Evolutionary conservation across 30 jellyfish, hydroid and myxozoan species (phyloP), one percentile per base, ranked within the genome.

Genomic region (Turritopsis rubra): DNA sequence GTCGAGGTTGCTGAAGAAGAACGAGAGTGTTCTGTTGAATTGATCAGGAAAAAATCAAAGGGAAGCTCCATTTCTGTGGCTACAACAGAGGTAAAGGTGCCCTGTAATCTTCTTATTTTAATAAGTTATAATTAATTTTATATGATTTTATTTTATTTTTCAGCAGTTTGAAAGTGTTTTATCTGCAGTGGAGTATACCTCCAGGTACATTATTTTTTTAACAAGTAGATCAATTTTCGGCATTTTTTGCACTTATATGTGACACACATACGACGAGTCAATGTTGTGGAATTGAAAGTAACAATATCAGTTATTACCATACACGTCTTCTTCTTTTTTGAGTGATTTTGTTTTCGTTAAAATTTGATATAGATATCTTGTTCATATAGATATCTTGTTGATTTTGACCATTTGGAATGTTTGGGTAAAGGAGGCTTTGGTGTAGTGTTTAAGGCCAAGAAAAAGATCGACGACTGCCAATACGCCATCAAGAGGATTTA

Each of bases 391-490:
- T 95, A 95, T 79, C 41, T 76, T 52, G 70, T 53, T 5, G 99
- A 95, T 41, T 95, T 95, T 73, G 92, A 89, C 52, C 99, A 95
- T 77, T 29, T 90, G 20, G 91, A 90, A 66, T 86, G 94, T 80
- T 76, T 95, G 79, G 99, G 97, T 16, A 90, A 90, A 81, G 99
- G 99, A 26, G 99, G 99, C 60, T 95, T 90, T 82, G 99, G 99
- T 1, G 97, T 87, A 41, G 99, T 95, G 23, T 95, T 89, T 83
- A 86, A 86, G 53, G 99, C 99, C 19, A 86, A 81, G 66, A 90
- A 90, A 29, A 90, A 84, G 71, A 85, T 95, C 26, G 99, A 95
- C 74, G 97, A 91, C 23, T 90, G 98, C 84, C 96, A 90, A 68
- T 95, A 95, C 83, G 99, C 99, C 9, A 95, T 95, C 18, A 95